A percentile compares a stretch with the other conserved stretches of the same genome.
Evolutionary conservation across 2,797 vertebrate species (phyloP).

Genomic region (Lemur catta): DNA sequence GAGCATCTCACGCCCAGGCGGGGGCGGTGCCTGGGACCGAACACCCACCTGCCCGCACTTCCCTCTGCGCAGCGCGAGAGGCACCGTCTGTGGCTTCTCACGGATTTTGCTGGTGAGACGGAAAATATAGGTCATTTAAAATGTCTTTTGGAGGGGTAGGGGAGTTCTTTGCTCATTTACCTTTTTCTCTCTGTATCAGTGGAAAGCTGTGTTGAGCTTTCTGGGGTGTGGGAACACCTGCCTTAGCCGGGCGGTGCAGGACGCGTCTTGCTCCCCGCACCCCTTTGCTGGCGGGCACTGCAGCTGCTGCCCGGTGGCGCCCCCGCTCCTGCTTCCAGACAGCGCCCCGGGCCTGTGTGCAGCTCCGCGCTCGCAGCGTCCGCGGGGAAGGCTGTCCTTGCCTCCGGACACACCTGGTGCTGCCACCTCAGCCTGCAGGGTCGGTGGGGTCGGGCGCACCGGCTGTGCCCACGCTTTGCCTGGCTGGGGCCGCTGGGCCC

Average conservation of each 20-base stretch:
- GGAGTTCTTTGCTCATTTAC: not conserved
- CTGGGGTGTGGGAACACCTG: not conserved
- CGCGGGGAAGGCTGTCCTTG: not conserved
- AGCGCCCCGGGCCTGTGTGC: rapidly evolving
- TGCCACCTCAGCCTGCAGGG: not conserved
- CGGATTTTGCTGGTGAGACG: not conserved
- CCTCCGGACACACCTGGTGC: not conserved
- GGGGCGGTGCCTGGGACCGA: not conserved
- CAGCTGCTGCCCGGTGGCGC: not conserved
- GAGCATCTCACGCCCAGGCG: not conserved
- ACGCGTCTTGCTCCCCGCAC: not conserved
- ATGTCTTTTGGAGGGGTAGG: not conserved
- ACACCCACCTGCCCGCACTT: too few relatives aligned
- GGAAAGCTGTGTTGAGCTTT: not conserved
- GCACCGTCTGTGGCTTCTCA: too few relatives aligned
- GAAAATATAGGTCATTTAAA: not conserved
- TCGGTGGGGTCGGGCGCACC: not conserved
- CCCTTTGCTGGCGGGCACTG: not conserved
- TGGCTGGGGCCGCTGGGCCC: too few relatives aligned
- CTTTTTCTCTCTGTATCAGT: not conserved
- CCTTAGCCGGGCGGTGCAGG: too few relatives aligned
- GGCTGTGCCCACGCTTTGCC: not conserved
- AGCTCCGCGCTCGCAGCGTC: rapidly evolving
- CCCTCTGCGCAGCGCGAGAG: not conserved
- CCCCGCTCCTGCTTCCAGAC: not conserved